Conservation (phyloP, 2,888 invertebrate species). For the Conomelus anceps region DNA sequence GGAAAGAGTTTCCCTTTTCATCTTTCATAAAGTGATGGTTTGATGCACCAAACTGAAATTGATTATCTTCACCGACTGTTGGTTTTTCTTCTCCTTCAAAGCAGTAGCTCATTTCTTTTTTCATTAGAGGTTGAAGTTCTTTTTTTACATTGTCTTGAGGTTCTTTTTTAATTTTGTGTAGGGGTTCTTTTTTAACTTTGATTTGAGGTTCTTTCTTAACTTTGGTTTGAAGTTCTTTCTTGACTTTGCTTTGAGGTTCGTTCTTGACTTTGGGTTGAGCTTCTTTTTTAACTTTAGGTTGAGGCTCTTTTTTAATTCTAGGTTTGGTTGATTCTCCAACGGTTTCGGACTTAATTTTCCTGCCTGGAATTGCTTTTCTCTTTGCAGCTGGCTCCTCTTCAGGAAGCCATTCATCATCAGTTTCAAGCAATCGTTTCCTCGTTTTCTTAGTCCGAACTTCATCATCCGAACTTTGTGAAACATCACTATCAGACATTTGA, state of each 20-base stretch:
- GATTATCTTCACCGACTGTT: constrained; percentile 5
- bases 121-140: constrained; percentile 16
- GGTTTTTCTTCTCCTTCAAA: constrained; percentile 4
- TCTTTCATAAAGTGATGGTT: neutral
- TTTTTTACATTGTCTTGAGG: constrained; percentile 17
- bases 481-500: constrained; percentile 13
- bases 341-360: constrained; percentile 18
- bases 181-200: constrained; percentile 16
- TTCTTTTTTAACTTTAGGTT: constrained; percentile 15
- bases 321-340: neutral
- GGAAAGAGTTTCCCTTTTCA: neutral
- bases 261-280: constrained; percentile 15
- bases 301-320: constrained; percentile 19
- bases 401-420: constrained; percentile 22
- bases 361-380: constrained; percentile 13
- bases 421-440: neutral
- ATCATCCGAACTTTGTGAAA: constrained; percentile 12
- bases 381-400: constrained; percentile 8
- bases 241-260: constrained; percentile 16
- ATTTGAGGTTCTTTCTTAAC: constrained; percentile 9
- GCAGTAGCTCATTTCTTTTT: constrained; percentile 1
- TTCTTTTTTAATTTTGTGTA: constrained; percentile 19
- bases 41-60: neutral
- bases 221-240: constrained; percentile 18
- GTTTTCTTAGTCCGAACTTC: neutral